These are phyloP conservation scores for Conopomorpha cramerella DNA, from an alignment of 1,140 invertebrate species.

Conservation along the genomic window DNA sequence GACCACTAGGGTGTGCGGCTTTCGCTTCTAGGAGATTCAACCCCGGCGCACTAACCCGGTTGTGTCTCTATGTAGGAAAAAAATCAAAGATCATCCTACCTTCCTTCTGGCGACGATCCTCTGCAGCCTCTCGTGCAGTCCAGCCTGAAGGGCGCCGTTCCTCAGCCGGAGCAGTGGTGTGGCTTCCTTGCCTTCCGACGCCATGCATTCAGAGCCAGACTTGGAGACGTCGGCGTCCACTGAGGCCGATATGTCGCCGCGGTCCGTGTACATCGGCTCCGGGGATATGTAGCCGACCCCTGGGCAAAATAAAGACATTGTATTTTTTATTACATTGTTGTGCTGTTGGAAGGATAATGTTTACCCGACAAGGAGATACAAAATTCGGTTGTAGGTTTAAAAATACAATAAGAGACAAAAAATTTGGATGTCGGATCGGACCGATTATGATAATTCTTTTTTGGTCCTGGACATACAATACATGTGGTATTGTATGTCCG, in stretches of 20 bases:
- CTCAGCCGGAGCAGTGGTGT: conserved; percentile 62
- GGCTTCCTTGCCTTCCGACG: conserved; percentile 11
- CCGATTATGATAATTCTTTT: too few relatives aligned
- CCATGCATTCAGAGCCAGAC: conserved; percentile 17
- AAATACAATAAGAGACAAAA: too few relatives aligned
- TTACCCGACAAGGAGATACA: background rate
- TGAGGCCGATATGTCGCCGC: conserved; percentile 40
- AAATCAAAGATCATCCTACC: conserved; percentile 12
- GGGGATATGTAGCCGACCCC: conserved; percentile 66
- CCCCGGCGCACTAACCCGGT: too few relatives aligned
- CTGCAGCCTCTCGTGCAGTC: conserved; percentile 63
- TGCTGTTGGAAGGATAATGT: background rate
- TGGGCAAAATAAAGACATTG: conserved; percentile 10
- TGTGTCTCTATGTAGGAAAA: background rate
- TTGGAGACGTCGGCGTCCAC: conserved; percentile 52
- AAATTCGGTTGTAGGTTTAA: background rate
- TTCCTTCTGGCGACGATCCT: conserved; percentile 64
- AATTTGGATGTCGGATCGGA: too few relatives aligned
- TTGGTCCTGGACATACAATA: too few relatives aligned
- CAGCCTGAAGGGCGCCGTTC: conserved; percentile 70
- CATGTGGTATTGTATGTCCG: too few relatives aligned
- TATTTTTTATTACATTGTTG: too few relatives aligned
- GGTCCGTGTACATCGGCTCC: conserved; percentile 66
- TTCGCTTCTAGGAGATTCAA: too few relatives aligned
- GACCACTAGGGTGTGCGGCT: too few relatives aligned